A percentile compares a stretch with the other conserved stretches of the same genome.
phyloP scores from a whole-genome alignment of 2,888 invertebrate species.

The Athalia circularis region DNA sequence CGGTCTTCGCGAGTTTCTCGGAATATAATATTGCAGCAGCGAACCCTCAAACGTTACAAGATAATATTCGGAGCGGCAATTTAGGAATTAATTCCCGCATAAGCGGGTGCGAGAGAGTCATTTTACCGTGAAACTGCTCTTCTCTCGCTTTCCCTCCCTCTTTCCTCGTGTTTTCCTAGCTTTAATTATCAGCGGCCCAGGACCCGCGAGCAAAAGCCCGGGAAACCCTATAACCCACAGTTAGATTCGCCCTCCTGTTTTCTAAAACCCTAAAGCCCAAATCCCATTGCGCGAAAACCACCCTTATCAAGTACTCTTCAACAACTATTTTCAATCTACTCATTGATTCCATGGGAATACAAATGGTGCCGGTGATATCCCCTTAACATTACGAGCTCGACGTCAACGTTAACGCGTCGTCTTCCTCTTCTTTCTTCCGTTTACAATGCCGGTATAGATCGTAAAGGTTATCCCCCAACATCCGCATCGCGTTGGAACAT shows the following conservation, averaged over 20 bases:
- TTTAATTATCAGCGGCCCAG: conserved; percentile 33
- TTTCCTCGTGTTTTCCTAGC: conserved; percentile 41
- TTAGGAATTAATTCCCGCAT: conserved; percentile 43
- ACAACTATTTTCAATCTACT: no score
- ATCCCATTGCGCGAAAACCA: no score
- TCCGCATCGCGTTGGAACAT: neutral
- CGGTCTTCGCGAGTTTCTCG: conserved; percentile 28
- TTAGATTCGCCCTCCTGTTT: conserved; percentile 10
- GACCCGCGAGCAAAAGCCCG: neutral
- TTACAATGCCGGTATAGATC: no score
- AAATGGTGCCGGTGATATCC: no score
- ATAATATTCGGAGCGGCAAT: conserved; percentile 44
- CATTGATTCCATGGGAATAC: no score
- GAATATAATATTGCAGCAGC: conserved; percentile 39
- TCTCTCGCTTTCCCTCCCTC: conserved; percentile 30
- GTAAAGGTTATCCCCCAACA: no score
- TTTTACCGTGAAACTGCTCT: conserved; percentile 39
- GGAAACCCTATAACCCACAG: neutral
- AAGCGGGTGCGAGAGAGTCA: conserved; percentile 42
- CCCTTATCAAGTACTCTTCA: no score
- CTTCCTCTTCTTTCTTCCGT: no score
- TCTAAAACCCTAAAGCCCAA: neutral
- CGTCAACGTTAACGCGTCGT: no score
- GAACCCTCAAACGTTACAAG: conserved; percentile 41
- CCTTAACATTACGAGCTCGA: no score